A percentile compares a stretch with the other conserved stretches of the same genome.
Conservation (phyloP, 2,113 vertebrate genomes). For the Lepus americanus region DNA sequence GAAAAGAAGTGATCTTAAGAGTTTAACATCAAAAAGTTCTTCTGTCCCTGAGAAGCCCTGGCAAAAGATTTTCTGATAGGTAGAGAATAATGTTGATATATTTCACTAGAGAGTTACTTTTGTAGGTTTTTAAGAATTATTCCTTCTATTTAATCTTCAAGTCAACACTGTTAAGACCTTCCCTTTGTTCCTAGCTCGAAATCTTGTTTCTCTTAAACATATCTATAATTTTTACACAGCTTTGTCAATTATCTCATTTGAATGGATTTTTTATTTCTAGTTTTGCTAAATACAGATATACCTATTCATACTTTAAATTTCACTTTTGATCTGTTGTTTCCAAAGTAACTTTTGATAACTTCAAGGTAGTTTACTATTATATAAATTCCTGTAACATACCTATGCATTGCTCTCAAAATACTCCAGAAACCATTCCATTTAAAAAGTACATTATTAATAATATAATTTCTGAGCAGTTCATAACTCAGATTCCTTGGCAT, state of each 20-base stretch:
- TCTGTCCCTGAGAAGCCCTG: rapidly evolving
- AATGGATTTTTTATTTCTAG: background rate
- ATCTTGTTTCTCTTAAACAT: background rate
- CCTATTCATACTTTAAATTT: conserved; percentile 41
- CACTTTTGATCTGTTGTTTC: conserved; percentile 6
- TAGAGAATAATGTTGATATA: background rate
- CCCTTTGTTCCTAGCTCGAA: background rate
- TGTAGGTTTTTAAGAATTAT: background rate
- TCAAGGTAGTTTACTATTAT: conserved; percentile 25
- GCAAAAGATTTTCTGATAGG: background rate
- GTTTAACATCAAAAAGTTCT: background rate
- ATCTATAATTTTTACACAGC: background rate
- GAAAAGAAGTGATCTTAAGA: background rate
- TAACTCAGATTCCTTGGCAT: background rate
- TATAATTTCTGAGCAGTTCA: conserved; percentile 20
- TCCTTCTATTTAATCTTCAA: background rate
- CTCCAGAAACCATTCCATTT: background rate
- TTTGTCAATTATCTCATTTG: background rate
- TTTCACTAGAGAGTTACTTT: background rate
- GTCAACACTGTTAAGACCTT: background rate
- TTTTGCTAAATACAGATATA: background rate
- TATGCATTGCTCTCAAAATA: background rate
- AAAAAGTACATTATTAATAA: conserved; percentile 8
- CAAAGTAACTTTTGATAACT: conserved; percentile 13
- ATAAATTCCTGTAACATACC: background rate